Evolutionary conservation across 2,888 invertebrate genomes (phyloP).

Genomic region (Lagria hirta): DNA sequence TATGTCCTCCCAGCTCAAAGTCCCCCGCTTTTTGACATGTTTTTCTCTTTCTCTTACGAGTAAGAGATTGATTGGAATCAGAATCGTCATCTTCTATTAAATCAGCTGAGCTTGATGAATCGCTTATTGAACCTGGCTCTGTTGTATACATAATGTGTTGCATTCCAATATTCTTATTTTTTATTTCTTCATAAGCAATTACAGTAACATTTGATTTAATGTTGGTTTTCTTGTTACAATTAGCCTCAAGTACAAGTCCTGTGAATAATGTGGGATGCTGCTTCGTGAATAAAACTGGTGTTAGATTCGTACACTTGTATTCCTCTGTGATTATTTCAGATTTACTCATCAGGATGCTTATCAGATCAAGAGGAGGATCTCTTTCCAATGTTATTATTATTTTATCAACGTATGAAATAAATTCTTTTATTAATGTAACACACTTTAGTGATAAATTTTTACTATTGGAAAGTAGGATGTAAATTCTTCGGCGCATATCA

Average conservation of each 20-base stretch:
- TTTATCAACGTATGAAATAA: slow-evolving; percentile 17
- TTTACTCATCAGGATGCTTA: slow-evolving; percentile 18
- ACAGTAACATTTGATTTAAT: slow-evolving; percentile 15
- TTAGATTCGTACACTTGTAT: slow-evolving; percentile 17
- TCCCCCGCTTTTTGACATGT: slow-evolving; percentile 18
- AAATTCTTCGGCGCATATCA: slow-evolving; percentile 10
- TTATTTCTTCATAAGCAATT: slow-evolving; percentile 16
- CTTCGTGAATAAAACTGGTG: slow-evolving; percentile 16
- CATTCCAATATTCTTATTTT: slow-evolving; percentile 13
- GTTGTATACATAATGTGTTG: slow-evolving; percentile 18
- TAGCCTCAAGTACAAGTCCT: slow-evolving; percentile 14
- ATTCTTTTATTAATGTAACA: slow-evolving; percentile 14
- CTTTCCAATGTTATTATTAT: slow-evolving; percentile 19
- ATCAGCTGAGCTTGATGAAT: slow-evolving; percentile 17
- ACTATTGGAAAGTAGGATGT: slow-evolving; percentile 13
- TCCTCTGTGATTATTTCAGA: slow-evolving; percentile 17
- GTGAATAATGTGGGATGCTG: slow-evolving; percentile 12
- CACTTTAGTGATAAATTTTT: slow-evolving; percentile 18
- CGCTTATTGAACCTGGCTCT: slow-evolving; percentile 17
- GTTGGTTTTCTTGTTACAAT: slow-evolving; percentile 15
- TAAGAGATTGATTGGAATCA: slow-evolving; percentile 12
- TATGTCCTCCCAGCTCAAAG: slow-evolving; percentile 13
- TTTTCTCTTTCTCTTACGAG: slow-evolving; percentile 19
- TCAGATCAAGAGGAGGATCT: slow-evolving; percentile 12
- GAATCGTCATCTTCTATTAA: slow-evolving; percentile 13